Base-by-base conservation (phyloP, 92 coral and sea anemone species). In the Porites divaricata region DNA sequence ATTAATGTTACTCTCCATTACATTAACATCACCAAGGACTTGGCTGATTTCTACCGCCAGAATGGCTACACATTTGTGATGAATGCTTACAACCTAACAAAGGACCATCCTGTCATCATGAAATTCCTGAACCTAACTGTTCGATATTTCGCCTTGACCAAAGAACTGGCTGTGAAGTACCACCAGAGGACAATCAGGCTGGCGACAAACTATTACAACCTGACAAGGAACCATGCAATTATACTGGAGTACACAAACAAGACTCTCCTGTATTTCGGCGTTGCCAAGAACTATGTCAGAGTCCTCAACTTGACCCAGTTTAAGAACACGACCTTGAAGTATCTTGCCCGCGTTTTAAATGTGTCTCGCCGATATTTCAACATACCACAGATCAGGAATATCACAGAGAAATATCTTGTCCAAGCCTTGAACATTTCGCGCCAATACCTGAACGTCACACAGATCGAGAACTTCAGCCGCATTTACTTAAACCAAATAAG, bases 1-100 rank as follows among this genome's bases (percentile, higher is more conserved):
- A 74, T 88, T 63, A 90, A 92, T 76, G 75, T 92, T 78, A 87
- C 98, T 62, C 90, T 81, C 14, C 84, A 89, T 8, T 91, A 85
- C 77, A 63, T 91, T 68, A 88, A 87, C 79, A 81, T 81, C 75
- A 89, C 98, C 73, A 94, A 88, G 88, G 71, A 63, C 16, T 77
- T 88, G 58, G 95, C 83, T 16, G 78, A 35, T 59, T 21, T 87
- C 67, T 87, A 87, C 76, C 74, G 76, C 61, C 21, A 67, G 53
- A 76, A 88, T 50, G 28, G 67, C 8, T 91, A 86, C 79, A 83
- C 82, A 22, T 66, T 83, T 62, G 85, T 87, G 8, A 84, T 88
- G 9, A 84, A 78, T 59, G 75, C 92, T 23, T 74, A 86, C 81
- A 88, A 83, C 81, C 84, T 85, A 76, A 84, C 94, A 51, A 94